Evolutionary conservation across 2,113 vertebrate genomes (phyloP), one percentile per base, ranked within the genome.

Genomic region (Gadus macrocephalus): DNA sequence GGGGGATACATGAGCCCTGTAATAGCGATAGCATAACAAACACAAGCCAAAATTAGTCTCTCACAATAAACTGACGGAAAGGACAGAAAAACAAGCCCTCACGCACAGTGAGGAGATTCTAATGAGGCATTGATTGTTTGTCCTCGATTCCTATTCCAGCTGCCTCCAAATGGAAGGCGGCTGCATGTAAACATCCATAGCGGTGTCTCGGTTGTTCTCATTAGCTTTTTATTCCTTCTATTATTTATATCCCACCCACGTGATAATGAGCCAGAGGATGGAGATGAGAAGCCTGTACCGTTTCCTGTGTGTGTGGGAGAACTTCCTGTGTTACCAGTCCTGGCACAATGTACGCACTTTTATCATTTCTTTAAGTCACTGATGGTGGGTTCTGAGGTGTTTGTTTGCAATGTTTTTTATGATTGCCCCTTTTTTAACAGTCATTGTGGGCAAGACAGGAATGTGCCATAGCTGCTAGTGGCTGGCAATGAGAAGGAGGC

Each of bases 1-100:
- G 89, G 89, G 89, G 89, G 91, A 92, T 91, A 83, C 89, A 86
- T 90, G 89, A 89, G 86, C 86, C 38, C 89, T 74, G 90, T 83
- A 78, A 89, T 89, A 89, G 84, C 79, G 60, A 82, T 83, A 85
- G 90, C 87, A 92, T 92, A 90, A 91, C 86, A 88, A 90, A 92
- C 86, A 88, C 81, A 77, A 86, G 81, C 89, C 85, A 83, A 88
- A 91, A 90, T 91, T 90, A 92, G 91, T 85, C 84, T 88, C 83
- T 82, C 77, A 88, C 90, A 89, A 88, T 88, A 90, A 90, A 90
- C 85, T 86, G 84, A 86, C 83, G 80, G 79, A 42, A 11, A 4
- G 78, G 86, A 84, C 87, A 90, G 85, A 80, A 90, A 89, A 91
- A 89, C 89, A 91, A 88, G 81, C 80, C 70, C 63, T 72, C 56